Base-by-base conservation (phyloP, 30 jellyfish, hydroid and myxozoan species). In the Hydractinia symbiolongicarpus region DNA sequence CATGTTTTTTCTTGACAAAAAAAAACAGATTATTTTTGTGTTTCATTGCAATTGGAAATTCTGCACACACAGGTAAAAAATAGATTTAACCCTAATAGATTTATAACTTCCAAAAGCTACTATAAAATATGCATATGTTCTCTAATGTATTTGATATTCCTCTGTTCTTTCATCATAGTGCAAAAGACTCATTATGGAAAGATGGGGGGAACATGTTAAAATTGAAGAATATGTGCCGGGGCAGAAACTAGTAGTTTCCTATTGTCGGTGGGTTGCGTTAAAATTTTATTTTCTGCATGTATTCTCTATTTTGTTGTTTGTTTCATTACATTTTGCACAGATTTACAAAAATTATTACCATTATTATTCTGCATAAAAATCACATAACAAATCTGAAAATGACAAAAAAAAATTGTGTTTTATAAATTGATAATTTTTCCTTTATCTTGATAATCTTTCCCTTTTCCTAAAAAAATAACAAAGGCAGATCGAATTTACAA, bases 1-100 rank as follows among this genome's bases (percentile, higher is more conserved):
- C 30, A 17, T 71, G 9, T 71, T 8, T 51, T 51, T 71, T 71
- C 57, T 21, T 71, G 81, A 17, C 16, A 20, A 30, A 54, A 30
- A 54, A 64, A 14, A 50, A 17, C 83, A 94, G 99, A 94, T 84
- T 85, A 94, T 70, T 94, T 94, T 74, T 67, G 96, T 50, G 60
- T 88, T 80, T 94, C 99, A 5, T 85, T 94, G 9, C 99, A 94
- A 69, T 87, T 94, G 68, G 99, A 94, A 81, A 95, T 94, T 20
- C 79, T 94, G 67, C 97, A 94, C 73, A 94, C 96, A 53, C 99
- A 94, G 93, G 99, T 94, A 61, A 60, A 86, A 77, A 78, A 30
- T 10, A 30, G 44, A 30, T 30, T 30, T 30, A 30, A 2, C 2
- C 44, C 1, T 30, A 30, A 30, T 30, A 30, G 44, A 30, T 30